Percentiles rank a stretch among this genome's conserved stretches.
These are phyloP conservation scores for Baccha elongata DNA, from an alignment of 2,888 invertebrate genomes.

Conservation along the genomic window DNA sequence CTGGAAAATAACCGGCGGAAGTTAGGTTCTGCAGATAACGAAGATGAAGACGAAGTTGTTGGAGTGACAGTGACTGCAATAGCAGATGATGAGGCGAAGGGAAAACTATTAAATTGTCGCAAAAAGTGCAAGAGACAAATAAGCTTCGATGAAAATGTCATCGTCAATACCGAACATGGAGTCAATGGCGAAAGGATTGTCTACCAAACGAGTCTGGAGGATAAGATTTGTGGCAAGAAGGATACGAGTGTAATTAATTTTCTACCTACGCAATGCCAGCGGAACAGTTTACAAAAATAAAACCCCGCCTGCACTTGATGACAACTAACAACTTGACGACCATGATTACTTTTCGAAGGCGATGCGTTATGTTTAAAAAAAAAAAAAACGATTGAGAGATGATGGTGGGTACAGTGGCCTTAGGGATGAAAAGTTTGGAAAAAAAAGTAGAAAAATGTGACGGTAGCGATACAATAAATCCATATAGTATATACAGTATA, in stretches of 20 bases:
- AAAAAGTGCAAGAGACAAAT: slow-evolving; percentile 78
- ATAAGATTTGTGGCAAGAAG: slow-evolving; percentile 71
- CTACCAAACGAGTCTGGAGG: slow-evolving; percentile 73
- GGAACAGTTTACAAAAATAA: slow-evolving; percentile 65
- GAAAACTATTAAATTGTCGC: slow-evolving; percentile 61
- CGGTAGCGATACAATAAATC: slow-evolving; percentile 71
- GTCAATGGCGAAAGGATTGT: slow-evolving; percentile 63
- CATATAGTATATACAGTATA: slow-evolving; percentile 50
- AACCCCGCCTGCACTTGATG: not conserved
- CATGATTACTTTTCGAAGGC: slow-evolving; percentile 33
- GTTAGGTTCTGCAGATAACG: slow-evolving; percentile 59
- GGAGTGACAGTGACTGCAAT: slow-evolving; percentile 24
- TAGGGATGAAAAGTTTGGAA: slow-evolving; percentile 35
- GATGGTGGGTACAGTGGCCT: slow-evolving; percentile 51
- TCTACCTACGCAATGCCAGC: slow-evolving; percentile 51
- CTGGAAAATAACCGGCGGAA: slow-evolving; percentile 56
- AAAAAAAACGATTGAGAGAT: not conserved
- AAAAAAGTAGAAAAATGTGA: slow-evolving; percentile 40
- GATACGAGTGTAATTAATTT: slow-evolving; percentile 66
- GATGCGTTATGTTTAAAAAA: slow-evolving; percentile 12
- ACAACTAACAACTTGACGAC: slow-evolving; percentile 5
- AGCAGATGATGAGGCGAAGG: slow-evolving; percentile 36
- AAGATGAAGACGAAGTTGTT: slow-evolving; percentile 52
- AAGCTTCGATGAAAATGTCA: slow-evolving; percentile 79
- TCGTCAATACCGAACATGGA: slow-evolving; percentile 65